Evolutionary conservation across 2,888 invertebrate genomes (phyloP).

Genomic region (Hedya salicella): DNA sequence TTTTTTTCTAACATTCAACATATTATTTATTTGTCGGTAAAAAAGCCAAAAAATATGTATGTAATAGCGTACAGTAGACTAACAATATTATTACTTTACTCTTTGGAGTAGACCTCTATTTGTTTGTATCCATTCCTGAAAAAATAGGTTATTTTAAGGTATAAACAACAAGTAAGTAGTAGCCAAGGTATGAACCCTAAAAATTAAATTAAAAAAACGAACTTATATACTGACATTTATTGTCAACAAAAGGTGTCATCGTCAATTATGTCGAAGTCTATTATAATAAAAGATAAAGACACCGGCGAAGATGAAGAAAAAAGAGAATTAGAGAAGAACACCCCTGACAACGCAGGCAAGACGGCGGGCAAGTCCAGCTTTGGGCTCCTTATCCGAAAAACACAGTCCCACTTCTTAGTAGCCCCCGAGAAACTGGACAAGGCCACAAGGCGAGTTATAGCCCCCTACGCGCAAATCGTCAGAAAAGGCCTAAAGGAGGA

Average conservation of each 20-base stretch:
- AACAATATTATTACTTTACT: too few relatives aligned
- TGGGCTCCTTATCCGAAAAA: slow-evolving; percentile 51
- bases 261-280: too few relatives aligned
- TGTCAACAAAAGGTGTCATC: not conserved
- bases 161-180: too few relatives aligned
- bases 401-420: slow-evolving; percentile 74
- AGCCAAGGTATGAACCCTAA: not conserved
- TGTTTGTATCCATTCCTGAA: too few relatives aligned
- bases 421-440: slow-evolving; percentile 79
- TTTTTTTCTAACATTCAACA: too few relatives aligned
- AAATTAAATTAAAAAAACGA: not conserved
- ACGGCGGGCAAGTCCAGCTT: not conserved
- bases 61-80: too few relatives aligned
- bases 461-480: slow-evolving; percentile 83
- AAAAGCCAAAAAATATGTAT: too few relatives aligned
- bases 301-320: slow-evolving; percentile 8
- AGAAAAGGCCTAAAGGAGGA: slow-evolving; percentile 71
- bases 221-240: not conserved
- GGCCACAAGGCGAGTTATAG: slow-evolving; percentile 84
- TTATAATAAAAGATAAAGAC: not conserved
- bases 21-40: too few relatives aligned
- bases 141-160: too few relatives aligned
- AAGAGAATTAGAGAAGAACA: not conserved
- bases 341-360: not conserved
- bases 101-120: too few relatives aligned